A percentile compares a stretch with the other conserved stretches of the same genome.
Conservation (phyloP, 1,140 invertebrate species). For the Zaprionus taronus region DNA sequence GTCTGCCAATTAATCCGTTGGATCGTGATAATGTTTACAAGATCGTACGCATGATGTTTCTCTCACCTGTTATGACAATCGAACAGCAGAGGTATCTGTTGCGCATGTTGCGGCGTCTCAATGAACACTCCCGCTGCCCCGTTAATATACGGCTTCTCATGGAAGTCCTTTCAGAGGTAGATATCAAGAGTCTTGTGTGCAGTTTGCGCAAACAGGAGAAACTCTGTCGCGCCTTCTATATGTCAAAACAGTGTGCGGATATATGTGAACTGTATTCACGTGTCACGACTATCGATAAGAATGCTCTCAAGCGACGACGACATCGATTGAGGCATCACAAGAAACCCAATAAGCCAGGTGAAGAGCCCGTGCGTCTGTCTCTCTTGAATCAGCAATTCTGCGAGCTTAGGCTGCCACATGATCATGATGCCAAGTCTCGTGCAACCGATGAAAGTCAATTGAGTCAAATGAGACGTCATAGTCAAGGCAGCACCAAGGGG, state of each 20-base stretch:
- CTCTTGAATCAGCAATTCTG: slow-evolving; percentile 24
- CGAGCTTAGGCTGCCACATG: background rate
- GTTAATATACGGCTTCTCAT: slow-evolving; percentile 46
- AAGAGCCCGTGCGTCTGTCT: background rate
- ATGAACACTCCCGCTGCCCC: slow-evolving; percentile 11
- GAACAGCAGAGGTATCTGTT: slow-evolving; percentile 40
- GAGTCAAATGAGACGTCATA: background rate
- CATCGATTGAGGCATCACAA: background rate
- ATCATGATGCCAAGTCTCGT: background rate
- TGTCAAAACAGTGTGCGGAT: slow-evolving; percentile 21
- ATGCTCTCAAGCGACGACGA: background rate
- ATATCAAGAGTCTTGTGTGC: slow-evolving; percentile 54
- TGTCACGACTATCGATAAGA: slow-evolving; percentile 41
- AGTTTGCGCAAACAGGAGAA: slow-evolving; percentile 36
- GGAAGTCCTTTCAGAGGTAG: slow-evolving; percentile 3
- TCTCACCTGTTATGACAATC: slow-evolving; percentile 23
- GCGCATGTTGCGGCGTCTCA: slow-evolving; percentile 44
- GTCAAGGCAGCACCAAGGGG: background rate
- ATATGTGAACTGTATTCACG: slow-evolving; percentile 40
- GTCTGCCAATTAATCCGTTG: slow-evolving; percentile 52
- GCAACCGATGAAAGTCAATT: background rate
- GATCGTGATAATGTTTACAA: slow-evolving; percentile 43
- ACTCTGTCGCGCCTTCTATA: slow-evolving; percentile 12
- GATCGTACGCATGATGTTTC: slow-evolving; percentile 60
- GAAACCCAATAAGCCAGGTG: background rate